Evolutionary conservation across 2,888 invertebrate species (phyloP).

Genomic region (Rhopalosiphum nymphaeae): DNA sequence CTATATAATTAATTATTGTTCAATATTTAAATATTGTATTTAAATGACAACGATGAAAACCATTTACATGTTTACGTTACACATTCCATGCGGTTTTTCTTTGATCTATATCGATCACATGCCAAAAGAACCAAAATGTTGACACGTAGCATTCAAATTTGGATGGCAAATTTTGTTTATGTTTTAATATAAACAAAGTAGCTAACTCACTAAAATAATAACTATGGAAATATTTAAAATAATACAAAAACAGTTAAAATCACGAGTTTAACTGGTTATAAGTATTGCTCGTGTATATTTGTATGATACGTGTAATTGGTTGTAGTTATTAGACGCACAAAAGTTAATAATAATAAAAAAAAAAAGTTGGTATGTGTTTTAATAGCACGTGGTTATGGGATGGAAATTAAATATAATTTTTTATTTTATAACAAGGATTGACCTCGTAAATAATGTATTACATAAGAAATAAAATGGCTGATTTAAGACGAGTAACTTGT

Average conservation of each 20-base stretch:
- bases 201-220: not conserved
- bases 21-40: not conserved
- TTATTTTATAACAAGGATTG: not conserved
- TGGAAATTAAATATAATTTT: not conserved
- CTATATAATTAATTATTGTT: too few relatives aligned
- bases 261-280: not conserved
- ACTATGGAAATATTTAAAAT: not conserved
- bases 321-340: not conserved
- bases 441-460: not conserved
- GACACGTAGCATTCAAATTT: not conserved
- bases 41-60: not conserved
- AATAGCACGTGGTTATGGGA: not conserved
- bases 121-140: too few relatives aligned
- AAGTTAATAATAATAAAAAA: not conserved
- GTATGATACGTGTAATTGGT: not conserved
- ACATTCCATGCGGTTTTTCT: not conserved
- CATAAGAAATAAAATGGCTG: not conserved
- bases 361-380: not conserved
- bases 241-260: not conserved
- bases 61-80: not conserved
- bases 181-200: not conserved
- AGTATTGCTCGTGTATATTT: not conserved
- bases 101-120: not conserved
- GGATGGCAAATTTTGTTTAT: not conserved
- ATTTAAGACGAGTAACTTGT: not conserved